phyloP scores from a whole-genome alignment of 2,888 invertebrate species.

The Xestia c-nigrum region DNA sequence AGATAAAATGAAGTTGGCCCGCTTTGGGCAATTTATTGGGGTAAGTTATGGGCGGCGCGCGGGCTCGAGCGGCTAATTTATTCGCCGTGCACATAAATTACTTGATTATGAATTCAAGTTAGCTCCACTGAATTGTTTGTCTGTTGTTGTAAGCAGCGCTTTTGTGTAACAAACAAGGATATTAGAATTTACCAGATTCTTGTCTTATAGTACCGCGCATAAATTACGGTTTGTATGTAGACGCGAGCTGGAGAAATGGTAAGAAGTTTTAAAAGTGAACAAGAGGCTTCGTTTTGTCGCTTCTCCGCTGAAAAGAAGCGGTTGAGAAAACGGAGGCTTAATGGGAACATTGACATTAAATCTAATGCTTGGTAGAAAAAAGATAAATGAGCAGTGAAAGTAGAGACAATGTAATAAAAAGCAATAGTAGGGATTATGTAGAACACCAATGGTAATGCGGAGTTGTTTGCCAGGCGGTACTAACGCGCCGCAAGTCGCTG shows the following conservation, averaged over 20 bases:
- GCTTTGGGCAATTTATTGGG: constrained; percentile 90
- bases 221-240: constrained; percentile 69
- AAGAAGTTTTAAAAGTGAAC: constrained; percentile 29
- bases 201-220: constrained; percentile 76
- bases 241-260: constrained; percentile 51
- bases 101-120: constrained; percentile 91
- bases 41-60: constrained; percentile 90
- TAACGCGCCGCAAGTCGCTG: constrained; percentile 89
- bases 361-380: constrained; percentile 74
- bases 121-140: constrained; percentile 89
- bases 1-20: constrained; percentile 90
- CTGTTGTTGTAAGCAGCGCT: constrained; percentile 88
- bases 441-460: constrained; percentile 87
- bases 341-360: constrained; percentile 68
- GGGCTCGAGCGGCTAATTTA: constrained; percentile 90
- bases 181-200: constrained; percentile 83
- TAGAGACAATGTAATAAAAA: constrained; percentile 86
- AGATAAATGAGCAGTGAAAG: constrained; percentile 80
- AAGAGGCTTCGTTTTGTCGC: constrained; percentile 31
- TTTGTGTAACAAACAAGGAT: constrained; percentile 88
- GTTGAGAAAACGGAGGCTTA: constrained; percentile 47
- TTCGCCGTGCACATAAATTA: constrained; percentile 91
- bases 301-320: constrained; percentile 15
- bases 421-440: constrained; percentile 88
- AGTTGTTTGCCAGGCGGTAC: constrained; percentile 87